phyloP scores from a whole-genome alignment of 2,113 vertebrate genomes.

The Ciconia stormi region DNA sequence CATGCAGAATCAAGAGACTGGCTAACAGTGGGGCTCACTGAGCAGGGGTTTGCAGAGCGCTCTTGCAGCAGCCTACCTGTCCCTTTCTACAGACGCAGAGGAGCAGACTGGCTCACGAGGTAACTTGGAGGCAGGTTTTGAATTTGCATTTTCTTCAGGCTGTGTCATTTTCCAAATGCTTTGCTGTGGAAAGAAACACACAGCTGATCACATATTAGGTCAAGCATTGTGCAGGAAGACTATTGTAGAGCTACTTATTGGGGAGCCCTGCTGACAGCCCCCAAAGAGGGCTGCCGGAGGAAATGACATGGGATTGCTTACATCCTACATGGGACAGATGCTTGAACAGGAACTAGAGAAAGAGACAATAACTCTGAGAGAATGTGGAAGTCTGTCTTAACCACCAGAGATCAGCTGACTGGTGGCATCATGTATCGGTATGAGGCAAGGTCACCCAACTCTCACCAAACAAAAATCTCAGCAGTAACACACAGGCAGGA shows the following conservation, averaged over 20 bases:
- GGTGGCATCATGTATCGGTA: not conserved
- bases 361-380: not conserved
- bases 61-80: not conserved
- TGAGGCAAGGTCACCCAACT: not conserved
- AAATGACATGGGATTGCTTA: not conserved
- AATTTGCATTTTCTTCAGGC: not conserved
- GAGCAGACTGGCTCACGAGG: not conserved
- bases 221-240: not conserved
- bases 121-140: not conserved
- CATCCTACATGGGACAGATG: not conserved
- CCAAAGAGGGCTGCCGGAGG: not conserved
- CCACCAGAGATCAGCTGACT: constrained; percentile 28
- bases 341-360: not conserved
- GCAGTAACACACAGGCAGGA: not conserved
- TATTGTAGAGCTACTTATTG: not conserved
- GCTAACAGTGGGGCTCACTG: not conserved
- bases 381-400: not conserved
- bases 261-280: not conserved
- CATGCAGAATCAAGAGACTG: not conserved
- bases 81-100: not conserved
- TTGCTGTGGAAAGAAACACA: not conserved
- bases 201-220: not conserved
- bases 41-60: not conserved
- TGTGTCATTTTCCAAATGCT: not conserved
- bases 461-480: constrained; percentile 10